Evolutionary conservation across 2,113 vertebrate species (phyloP), one percentile per base, ranked within the genome.

Genomic region (Suncus etruscus): DNA sequence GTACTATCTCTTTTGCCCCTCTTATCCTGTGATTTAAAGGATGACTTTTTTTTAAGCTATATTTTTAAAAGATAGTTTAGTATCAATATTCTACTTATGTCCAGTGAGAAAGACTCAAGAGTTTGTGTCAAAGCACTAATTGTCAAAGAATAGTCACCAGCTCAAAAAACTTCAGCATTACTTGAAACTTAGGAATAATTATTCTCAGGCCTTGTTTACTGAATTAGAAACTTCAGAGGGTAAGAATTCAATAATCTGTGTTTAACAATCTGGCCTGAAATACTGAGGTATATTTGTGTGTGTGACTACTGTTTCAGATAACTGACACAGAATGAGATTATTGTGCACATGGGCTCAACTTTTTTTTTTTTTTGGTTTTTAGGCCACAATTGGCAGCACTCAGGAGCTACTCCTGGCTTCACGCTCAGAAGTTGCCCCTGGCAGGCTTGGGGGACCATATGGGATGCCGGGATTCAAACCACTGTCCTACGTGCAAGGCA

Each of bases 51-150:
- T 65, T 75, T 82, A 50, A 8, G 7, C 11, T 54, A 54, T 54
- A 4, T 10, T 29, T 73, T 48, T 68, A 29, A 72, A 66, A 31
- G 15, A 24, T 10, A 50, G 25, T 82, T 27, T 9, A 11, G 54
- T 81, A 47, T 63, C 70, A 86, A 85, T 92, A 50, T 74, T 88
- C 76, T 78, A 25, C 72, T 48, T 9, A 24, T 68, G 66, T 86
- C 45, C 48, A 83, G 39, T 61, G 68, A 16, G 14, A 8, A 65
- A 86, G 73, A 12, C n/a, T 1, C 8, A 68, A 86, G 45, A 68
- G 48, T 82, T 74, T 77, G 14, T 51, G 84, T 91, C 80, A 63
- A 31, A 76, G 31, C 69, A 45, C 0, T 75, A 18, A 27, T 75
- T 76, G 69, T 92, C 48, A 50, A 47, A 74, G 77, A 20, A 83